Conservation (phyloP, 2,888 invertebrate species). For the Cloeon dipterum region DNA sequence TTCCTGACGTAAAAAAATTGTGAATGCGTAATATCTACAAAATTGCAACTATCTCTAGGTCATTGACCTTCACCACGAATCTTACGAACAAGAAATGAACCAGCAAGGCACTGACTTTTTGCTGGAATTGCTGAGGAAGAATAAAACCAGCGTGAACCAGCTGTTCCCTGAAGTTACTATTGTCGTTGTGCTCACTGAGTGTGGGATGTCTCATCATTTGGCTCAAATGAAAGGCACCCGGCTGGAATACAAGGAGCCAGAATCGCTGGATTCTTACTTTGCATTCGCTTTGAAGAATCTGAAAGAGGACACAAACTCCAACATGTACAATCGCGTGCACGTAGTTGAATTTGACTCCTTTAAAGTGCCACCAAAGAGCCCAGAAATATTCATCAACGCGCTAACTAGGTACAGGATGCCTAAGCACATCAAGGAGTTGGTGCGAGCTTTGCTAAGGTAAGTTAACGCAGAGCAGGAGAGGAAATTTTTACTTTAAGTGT, state of each 20-base stretch:
- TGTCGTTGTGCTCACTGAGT: slow-evolving; percentile 9
- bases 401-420: not conserved
- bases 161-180: slow-evolving; percentile 8
- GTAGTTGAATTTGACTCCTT: slow-evolving; percentile 2
- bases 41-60: slow-evolving; percentile 3
- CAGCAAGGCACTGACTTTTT: slow-evolving; percentile 10
- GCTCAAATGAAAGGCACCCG: slow-evolving; percentile 2
- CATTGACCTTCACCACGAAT: slow-evolving; percentile 11
- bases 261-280: slow-evolving; percentile 8
- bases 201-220: slow-evolving; percentile 7
- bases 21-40: not conserved
- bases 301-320: slow-evolving; percentile 4
- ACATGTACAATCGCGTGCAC: slow-evolving; percentile 5
- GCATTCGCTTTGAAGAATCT: slow-evolving; percentile 6
- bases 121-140: slow-evolving; percentile 6
- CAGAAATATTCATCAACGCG: not conserved
- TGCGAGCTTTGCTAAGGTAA: not conserved
- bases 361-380: not conserved
- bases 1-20: not conserved
- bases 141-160: too few relatives aligned
- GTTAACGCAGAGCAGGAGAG: too few relatives aligned
- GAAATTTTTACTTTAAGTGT: too few relatives aligned
- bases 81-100: slow-evolving; percentile 8
- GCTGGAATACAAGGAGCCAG: slow-evolving; percentile 7
- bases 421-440: not conserved